A percentile compares a stretch with the other conserved stretches of the same genome.
phyloP scores from a whole-genome alignment of 2,888 invertebrate genomes.

The Myopa testacea region DNA sequence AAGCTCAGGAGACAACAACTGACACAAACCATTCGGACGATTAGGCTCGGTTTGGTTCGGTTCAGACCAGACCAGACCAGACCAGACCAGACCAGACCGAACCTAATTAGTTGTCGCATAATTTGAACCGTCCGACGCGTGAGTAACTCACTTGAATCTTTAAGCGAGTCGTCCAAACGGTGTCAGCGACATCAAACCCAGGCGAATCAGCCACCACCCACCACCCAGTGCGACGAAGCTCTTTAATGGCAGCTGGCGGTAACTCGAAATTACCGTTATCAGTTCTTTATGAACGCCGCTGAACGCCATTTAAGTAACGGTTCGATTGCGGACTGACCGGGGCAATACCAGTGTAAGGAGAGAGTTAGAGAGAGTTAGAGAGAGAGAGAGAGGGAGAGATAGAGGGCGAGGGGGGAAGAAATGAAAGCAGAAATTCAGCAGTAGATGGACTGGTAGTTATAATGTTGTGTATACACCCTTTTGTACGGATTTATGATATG shows the following conservation, averaged over 20 bases:
- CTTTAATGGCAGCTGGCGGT: conserved; percentile 20
- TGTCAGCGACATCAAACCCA: conserved; percentile 9
- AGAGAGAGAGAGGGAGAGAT: not conserved
- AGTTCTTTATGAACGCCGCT: conserved; percentile 8
- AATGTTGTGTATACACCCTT: too few species aligned
- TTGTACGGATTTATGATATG: too few species aligned
- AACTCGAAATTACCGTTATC: conserved; percentile 30
- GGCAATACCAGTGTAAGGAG: not conserved
- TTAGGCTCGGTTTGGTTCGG: too few species aligned
- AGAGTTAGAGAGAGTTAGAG: not conserved
- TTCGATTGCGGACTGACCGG: not conserved
- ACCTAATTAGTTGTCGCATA: conserved; percentile 63
- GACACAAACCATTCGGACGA: not conserved
- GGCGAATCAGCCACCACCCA: not conserved
- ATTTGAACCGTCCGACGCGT: conserved; percentile 54
- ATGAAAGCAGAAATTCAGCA: too few species aligned
- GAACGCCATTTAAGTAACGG: conserved; percentile 8
- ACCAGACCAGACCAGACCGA: not conserved
- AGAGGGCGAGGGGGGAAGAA: not conserved
- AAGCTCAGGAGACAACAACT: not conserved
- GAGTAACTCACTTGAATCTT: too few species aligned
- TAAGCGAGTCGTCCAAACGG: conserved; percentile 13
- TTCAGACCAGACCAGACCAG: conserved; percentile 4
- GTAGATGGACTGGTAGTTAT: too few species aligned
- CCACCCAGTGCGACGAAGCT: not conserved